A percentile compares a stretch with the other conserved stretches of the same genome.
These are phyloP conservation scores for Phorcus lineatus DNA, from an alignment of 2,888 invertebrate species.

Conservation along the genomic window DNA sequence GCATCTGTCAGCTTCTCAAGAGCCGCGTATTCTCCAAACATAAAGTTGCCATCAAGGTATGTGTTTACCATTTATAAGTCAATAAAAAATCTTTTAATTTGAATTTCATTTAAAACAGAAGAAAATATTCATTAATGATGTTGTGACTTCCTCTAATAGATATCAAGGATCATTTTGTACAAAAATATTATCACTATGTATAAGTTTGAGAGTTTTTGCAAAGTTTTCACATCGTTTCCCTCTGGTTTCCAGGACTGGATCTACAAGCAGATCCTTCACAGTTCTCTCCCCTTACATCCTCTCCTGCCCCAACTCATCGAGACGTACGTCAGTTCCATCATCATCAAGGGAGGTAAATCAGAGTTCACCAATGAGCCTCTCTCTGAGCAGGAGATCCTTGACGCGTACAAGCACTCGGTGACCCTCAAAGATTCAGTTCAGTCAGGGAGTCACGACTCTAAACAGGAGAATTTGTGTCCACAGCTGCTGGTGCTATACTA, in stretches of 20 bases:
- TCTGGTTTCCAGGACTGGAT: conserved; percentile 85
- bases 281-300: conserved; percentile 92
- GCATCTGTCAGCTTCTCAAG: conserved; percentile 95
- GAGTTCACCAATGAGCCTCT: conserved; percentile 93
- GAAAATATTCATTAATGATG: background rate
- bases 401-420: conserved; percentile 64
- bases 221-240: background rate
- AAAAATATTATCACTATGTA: background rate
- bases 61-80: background rate
- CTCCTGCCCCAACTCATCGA: conserved; percentile 94
- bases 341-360: conserved; percentile 77
- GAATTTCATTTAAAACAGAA: no score
- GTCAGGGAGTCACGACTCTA: conserved; percentile 29
- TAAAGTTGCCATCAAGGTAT: conserved; percentile 92
- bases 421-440: background rate
- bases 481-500: conserved; percentile 94
- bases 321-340: conserved; percentile 94
- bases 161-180: background rate
- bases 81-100: background rate
- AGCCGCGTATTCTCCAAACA: conserved; percentile 96
- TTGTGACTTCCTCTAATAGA: background rate
- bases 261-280: conserved; percentile 92
- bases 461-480: conserved; percentile 81
- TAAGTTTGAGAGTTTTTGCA: background rate
- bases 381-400: conserved; percentile 89